Conservation (phyloP, 2,113 vertebrate species). For the Melanerpes formicivorus region DNA sequence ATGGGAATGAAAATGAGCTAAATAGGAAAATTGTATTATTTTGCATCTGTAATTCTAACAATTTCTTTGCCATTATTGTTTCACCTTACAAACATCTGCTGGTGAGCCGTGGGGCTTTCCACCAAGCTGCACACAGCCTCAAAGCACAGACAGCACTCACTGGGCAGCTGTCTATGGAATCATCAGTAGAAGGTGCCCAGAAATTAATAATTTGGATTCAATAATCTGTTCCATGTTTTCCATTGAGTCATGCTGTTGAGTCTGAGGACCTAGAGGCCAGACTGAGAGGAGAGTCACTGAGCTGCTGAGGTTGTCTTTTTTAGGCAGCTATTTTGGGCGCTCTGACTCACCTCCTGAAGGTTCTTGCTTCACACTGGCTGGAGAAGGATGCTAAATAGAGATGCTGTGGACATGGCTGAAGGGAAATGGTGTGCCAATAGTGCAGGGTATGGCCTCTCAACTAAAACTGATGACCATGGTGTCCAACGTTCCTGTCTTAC, state of each 20-base stretch:
- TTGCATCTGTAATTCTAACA: background rate
- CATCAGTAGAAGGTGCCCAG: background rate
- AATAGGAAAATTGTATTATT: background rate
- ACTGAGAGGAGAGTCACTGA: background rate
- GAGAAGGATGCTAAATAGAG: slow-evolving; percentile 40
- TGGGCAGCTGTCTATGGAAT: background rate
- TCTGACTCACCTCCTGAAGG: slow-evolving; percentile 17
- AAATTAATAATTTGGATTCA: background rate
- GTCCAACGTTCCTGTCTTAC: background rate
- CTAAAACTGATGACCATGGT: background rate
- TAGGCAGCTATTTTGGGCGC: slow-evolving; percentile 8
- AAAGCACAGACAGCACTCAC: background rate
- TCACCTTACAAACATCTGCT: background rate
- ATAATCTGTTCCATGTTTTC: background rate
- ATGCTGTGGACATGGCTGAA: background rate
- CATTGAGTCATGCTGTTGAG: background rate
- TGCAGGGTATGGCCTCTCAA: background rate
- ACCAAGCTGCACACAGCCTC: background rate
- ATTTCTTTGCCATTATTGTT: background rate
- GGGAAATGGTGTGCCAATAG: background rate
- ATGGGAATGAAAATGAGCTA: background rate
- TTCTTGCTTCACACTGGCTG: background rate
- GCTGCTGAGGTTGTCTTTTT: background rate
- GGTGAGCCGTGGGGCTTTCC: background rate
- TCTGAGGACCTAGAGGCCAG: background rate